Evolutionary conservation across 2,113 vertebrate genomes (phyloP), one percentile per base, ranked within the genome.

Genomic region (Oncorhynchus clarkii): DNA sequence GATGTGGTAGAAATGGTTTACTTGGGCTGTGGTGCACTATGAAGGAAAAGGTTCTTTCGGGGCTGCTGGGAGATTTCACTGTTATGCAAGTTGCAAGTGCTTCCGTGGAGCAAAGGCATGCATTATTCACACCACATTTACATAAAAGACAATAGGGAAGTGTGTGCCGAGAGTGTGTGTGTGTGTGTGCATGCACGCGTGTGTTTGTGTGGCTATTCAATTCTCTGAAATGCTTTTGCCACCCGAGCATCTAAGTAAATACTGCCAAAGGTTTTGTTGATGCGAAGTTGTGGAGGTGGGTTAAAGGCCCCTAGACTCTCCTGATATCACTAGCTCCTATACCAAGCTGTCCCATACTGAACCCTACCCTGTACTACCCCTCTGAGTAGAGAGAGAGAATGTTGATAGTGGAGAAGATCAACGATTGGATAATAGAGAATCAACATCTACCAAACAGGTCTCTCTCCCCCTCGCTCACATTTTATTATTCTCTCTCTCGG

Each of bases 61-160:
- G 14, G 22, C 59, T 54, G 73, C 26, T 7, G 11, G 66, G 71
- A 59, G 18, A 45, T 34, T 74, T 70, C 34, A 45, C 34, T 76
- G 74, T 60, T 29, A 70, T 39, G 12, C 49, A 20, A 54, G 24
- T 22, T 62, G 59, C 59, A 45, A 45, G 39, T 11, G 39, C 39
- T 45, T 45, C 39, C 39, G 11, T 45, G 9, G 39, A 45, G 39
- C 39, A 22, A 62, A 11, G 9, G 60, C 73, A 68, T 76, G 29
- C 72, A 72, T 80, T 72, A 76, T 80, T 72, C 67, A 80, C 62
- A 67, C 29, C 9, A n/a, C 16, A 12, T 80, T 34, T 72, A 60
- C 62, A 71, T 72, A 75, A 60, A 16, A 45, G 22, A 67, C 73
- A 67, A 39, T 45, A 20, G 68, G 57, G 27, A 59, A 27, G 45